Evolutionary conservation across 2,888 invertebrate species (phyloP), one percentile per base, ranked within the genome.

Genomic region (Epinotia nisella): DNA sequence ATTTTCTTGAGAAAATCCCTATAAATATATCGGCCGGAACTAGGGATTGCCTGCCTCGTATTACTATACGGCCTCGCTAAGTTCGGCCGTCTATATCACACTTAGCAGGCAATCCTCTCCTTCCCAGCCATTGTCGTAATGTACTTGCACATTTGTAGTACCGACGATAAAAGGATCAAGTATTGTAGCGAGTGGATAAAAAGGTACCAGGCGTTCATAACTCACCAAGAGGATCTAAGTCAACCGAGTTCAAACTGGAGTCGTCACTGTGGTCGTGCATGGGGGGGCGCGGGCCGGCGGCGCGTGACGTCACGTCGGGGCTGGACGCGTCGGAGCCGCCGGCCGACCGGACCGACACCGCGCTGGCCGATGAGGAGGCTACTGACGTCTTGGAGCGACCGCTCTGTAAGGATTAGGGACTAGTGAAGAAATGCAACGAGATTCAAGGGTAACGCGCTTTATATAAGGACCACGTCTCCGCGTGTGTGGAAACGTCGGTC

Each of bases 221-320:
- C 87, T 91, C 89, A 82, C 95, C 95, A 81, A 96, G 93, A 9
- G 96, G 96, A 84, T 98, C 98, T 78, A 97, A 92, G 81, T 98
- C 98, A 70, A 98, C 97, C 77, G 98, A 98, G 88, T 98, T 99
- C 75, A 99, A 94, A 72, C 98, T 98, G 74, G 98, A 98, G 85
- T 98, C 98, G 83, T 98, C 98, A 80, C 98, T 98, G 77, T 92
- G 92, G 80, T 90, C 91, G 76, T 88, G 87, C 19, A 85, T 83
- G 1, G 94, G 94, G 0, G 92, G 89, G 66, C 94, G 89, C 0
- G 93, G 93, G 0, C 89, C 85, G 0, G 91, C 91, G 72, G 91
- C 93, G 53, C 94, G 92, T 84, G 93, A 94, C 85, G 94, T 94
- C 86, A 94, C 93, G 77, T 94, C 94, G 1, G 94, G 94, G 76